Percentiles rank a stretch among this genome's conserved stretches.
These are phyloP conservation scores for Gnathonemus echidnorhynchus DNA, from an alignment of 2,113 vertebrate species.

Conservation along the genomic window DNA sequence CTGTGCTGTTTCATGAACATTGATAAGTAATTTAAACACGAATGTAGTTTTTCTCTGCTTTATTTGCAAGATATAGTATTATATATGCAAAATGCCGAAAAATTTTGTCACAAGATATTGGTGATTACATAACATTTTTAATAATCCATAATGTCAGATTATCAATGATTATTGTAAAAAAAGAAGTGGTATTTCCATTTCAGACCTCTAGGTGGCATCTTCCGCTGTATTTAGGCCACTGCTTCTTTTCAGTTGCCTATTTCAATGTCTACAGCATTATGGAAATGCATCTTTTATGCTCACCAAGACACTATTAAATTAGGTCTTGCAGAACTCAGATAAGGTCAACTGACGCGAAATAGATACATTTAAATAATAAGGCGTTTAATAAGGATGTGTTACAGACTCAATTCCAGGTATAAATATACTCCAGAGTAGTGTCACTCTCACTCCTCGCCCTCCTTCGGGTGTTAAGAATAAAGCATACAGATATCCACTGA, in stretches of 20 bases:
- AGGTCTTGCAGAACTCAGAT: background rate
- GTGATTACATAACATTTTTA: background rate
- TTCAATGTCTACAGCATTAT: no score
- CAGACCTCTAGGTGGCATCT: slow-evolving; percentile 8
- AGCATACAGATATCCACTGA: background rate
- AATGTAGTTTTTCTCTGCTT: background rate
- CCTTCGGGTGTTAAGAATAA: background rate
- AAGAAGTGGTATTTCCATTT: background rate
- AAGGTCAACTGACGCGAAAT: background rate
- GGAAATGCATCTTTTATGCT: background rate
- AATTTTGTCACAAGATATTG: background rate
- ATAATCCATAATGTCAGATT: background rate
- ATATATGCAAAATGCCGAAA: background rate
- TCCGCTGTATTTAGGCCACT: background rate
- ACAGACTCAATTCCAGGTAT: background rate
- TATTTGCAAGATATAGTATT: background rate
- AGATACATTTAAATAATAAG: slow-evolving; percentile 7
- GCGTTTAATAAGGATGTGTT: background rate
- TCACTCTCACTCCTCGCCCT: background rate
- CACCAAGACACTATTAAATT: background rate
- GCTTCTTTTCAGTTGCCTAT: background rate
- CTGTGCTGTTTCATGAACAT: background rate
- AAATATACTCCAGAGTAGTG: background rate
- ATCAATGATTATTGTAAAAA: background rate
- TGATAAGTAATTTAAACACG: background rate